Evolutionary conservation across 2,888 invertebrate genomes (phyloP).

Genomic region (Drosophila paracracens): DNA sequence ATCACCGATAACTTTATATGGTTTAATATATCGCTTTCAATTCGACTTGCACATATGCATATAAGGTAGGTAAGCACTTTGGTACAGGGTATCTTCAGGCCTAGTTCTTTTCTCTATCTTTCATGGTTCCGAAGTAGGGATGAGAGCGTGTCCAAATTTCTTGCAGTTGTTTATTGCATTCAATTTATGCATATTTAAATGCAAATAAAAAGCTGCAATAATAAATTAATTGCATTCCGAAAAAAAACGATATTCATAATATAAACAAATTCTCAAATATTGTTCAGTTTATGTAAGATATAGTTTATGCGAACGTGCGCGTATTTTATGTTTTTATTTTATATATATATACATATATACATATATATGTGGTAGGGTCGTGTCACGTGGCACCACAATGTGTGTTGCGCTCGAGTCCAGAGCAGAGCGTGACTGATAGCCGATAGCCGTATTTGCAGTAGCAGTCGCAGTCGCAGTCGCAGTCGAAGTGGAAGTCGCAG

Average conservation of each 20-base stretch:
- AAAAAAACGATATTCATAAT: background rate
- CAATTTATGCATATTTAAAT: background rate
- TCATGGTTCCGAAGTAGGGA: background rate
- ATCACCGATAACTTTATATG: background rate
- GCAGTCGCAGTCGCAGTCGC: background rate
- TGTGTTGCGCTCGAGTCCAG: constrained; percentile 17
- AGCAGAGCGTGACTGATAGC: constrained; percentile 24
- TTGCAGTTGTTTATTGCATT: background rate
- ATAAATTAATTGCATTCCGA: background rate
- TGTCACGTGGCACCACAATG: constrained; percentile 4
- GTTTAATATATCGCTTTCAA: background rate
- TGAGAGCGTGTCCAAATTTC: background rate
- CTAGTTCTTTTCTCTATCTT: background rate
- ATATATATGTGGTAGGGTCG: background rate
- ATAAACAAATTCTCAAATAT: background rate
- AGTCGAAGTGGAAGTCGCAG: constrained; percentile 14
- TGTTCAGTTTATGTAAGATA: background rate
- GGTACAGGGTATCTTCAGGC: background rate
- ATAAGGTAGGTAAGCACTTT: background rate
- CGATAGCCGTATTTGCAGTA: constrained; percentile 19
- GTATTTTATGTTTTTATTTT: background rate
- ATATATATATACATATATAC: background rate
- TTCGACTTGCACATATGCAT: too few relatives aligned
- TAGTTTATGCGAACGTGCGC: background rate
- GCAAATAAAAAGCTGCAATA: background rate